Conservation (phyloP, 2,888 invertebrate genomes). For the Hydropsyche betteni region DNA sequence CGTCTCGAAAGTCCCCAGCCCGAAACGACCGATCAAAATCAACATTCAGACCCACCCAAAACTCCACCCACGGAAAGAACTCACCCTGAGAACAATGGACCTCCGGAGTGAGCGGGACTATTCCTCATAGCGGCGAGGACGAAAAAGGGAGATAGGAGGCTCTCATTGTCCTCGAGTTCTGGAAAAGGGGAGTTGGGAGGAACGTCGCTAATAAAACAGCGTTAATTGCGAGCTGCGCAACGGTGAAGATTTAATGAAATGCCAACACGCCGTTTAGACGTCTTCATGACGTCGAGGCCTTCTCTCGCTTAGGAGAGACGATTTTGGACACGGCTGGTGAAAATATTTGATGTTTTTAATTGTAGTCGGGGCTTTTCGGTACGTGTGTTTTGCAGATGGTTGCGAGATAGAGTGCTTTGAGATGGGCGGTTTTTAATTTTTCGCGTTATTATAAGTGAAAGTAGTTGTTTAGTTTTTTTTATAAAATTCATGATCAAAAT, state of each 20-base stretch:
- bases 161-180: not conserved
- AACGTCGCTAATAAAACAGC: slow-evolving; percentile 36
- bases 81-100: no score
- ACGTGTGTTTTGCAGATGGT: no score
- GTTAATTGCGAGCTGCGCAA: slow-evolving; percentile 36
- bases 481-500: no score
- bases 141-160: not conserved
- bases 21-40: not conserved
- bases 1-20: not conserved
- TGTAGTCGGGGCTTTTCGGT: no score
- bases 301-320: not conserved
- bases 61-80: no score
- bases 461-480: no score
- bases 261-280: slow-evolving; percentile 37
- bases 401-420: no score
- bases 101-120: not conserved
- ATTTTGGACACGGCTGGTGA: not conserved
- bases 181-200: slow-evolving; percentile 6
- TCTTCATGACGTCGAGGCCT: slow-evolving; percentile 11
- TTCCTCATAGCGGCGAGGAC: not conserved
- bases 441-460: no score
- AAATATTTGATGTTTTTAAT: no score
- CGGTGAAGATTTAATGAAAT: slow-evolving; percentile 39
- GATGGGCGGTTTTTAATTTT: no score
- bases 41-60: not conserved